Evolutionary conservation across 2,888 invertebrate species (phyloP).

Genomic region (Scelioninae gen. 2): DNA sequence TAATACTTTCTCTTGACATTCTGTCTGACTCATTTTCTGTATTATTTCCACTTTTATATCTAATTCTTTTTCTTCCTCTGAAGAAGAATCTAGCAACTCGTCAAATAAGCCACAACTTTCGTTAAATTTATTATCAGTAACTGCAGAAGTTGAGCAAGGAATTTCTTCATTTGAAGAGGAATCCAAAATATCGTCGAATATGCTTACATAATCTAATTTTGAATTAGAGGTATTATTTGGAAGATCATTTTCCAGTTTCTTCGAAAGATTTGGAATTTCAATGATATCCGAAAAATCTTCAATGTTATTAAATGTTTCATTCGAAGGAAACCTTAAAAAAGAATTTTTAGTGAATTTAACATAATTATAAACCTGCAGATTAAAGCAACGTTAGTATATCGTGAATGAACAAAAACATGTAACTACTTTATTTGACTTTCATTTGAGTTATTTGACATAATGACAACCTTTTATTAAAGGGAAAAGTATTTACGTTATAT

Average conservation of each 20-base stretch:
- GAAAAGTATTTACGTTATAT: no score
- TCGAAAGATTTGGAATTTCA: background rate
- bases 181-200: slow-evolving; percentile 61
- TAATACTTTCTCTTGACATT: background rate
- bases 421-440: no score
- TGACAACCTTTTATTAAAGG: no score
- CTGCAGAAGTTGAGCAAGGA: background rate
- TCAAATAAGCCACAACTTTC: slow-evolving; percentile 19
- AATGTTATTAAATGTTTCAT: background rate
- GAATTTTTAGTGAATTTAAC: no score
- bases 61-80: slow-evolving; percentile 5
- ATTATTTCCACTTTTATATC: background rate
- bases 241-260: background rate
- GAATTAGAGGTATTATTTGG: slow-evolving; percentile 11
- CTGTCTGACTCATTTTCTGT: background rate
- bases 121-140: background rate
- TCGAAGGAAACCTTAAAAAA: slow-evolving; percentile 5
- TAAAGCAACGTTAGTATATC: no score
- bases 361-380: no score
- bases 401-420: no score
- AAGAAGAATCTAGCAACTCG: slow-evolving; percentile 24
- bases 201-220: slow-evolving; percentile 21
- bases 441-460: no score
- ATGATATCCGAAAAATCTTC: background rate
- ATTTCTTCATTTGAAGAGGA: slow-evolving; percentile 52